Evolutionary conservation across 2,888 invertebrate species (phyloP).

Genomic region (Eupithecia inturbata): DNA sequence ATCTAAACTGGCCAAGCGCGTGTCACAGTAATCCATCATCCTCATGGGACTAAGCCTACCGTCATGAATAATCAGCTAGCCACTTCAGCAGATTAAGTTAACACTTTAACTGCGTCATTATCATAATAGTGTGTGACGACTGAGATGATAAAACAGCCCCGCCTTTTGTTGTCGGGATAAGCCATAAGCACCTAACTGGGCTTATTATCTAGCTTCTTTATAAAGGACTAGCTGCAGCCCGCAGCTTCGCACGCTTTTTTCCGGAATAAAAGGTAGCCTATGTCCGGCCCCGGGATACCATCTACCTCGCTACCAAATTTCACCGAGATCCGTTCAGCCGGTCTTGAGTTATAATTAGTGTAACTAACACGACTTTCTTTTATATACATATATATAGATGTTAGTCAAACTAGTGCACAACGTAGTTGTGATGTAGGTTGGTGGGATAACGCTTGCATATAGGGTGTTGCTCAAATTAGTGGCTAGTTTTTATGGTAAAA

Average conservation of each 20-base stretch:
- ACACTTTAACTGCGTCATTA: conserved; percentile 52
- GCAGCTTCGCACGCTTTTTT: too few species aligned
- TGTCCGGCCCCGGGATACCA: too few species aligned
- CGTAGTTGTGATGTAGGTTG: not conserved
- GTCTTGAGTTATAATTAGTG: too few species aligned
- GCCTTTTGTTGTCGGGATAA: conserved; percentile 25
- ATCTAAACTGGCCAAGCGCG: conserved; percentile 53
- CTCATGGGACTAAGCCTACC: conserved; percentile 47
- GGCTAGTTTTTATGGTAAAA: too few species aligned
- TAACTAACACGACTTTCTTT: too few species aligned
- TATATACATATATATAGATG: too few species aligned
- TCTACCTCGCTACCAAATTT: too few species aligned
- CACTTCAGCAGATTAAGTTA: conserved; percentile 49
- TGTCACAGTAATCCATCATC: conserved; percentile 62
- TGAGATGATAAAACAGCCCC: conserved; percentile 24
- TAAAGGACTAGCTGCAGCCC: too few species aligned
- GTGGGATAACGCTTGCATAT: not conserved
- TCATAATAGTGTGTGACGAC: conserved; percentile 47
- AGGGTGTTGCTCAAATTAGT: too few species aligned
- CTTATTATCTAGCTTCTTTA: not conserved
- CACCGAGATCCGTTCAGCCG: too few species aligned
- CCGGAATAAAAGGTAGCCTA: too few species aligned
- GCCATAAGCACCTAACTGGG: not conserved
- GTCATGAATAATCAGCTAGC: conserved; percentile 57
- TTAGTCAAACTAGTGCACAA: too few species aligned